Conservation (phyloP, 2,113 vertebrate genomes). For the Macrotis lagotis region DNA sequence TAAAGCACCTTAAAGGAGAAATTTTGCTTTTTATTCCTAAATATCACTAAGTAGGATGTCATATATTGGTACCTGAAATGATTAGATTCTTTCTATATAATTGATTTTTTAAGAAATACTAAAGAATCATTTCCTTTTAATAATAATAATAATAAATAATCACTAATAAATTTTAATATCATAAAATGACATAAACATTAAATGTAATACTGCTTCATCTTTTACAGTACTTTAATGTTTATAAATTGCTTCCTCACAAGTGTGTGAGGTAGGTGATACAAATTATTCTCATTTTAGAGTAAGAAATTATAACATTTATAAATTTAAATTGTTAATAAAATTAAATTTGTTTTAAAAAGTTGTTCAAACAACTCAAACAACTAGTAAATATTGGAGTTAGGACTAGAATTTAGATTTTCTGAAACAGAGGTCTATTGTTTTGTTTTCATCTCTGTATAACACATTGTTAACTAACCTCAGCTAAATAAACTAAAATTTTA, state of each 20-base stretch:
- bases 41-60: background rate
- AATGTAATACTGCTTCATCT: background rate
- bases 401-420: background rate
- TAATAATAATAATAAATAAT: background rate
- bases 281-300: background rate
- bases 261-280: background rate
- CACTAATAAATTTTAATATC: background rate
- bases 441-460: background rate
- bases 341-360: too few species aligned
- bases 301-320: background rate
- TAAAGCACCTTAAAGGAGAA: background rate
- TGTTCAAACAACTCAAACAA: too few species aligned
- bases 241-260: background rate
- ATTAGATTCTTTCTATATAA: background rate
- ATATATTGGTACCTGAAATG: background rate
- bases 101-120: constrained; percentile 31
- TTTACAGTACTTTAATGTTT: background rate
- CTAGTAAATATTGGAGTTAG: background rate
- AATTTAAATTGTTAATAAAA: too few species aligned
- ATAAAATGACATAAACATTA: background rate
- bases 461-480: background rate
- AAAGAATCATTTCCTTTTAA: constrained; percentile 12
- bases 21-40: background rate
- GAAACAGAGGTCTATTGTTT: background rate
- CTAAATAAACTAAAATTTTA: background rate